A percentile compares a stretch with the other conserved stretches of the same genome.
These are phyloP conservation scores for Trachops cirrhosus DNA, from an alignment of 2,797 vertebrate species.

Conservation along the genomic window DNA sequence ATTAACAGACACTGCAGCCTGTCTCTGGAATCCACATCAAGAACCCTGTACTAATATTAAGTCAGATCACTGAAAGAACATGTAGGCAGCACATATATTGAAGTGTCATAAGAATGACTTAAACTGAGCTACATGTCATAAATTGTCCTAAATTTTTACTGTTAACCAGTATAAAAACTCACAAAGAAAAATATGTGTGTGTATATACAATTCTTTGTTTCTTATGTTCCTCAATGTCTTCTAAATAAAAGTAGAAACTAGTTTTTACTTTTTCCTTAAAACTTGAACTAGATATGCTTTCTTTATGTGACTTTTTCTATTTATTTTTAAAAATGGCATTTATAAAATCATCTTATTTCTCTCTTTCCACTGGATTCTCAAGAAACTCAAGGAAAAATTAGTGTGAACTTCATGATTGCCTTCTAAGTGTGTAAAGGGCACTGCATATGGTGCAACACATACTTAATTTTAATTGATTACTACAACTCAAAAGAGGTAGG, in stretches of 20 bases:
- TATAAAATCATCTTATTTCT: background rate
- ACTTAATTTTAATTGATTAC: background rate
- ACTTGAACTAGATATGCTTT: background rate
- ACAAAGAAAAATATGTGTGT: background rate
- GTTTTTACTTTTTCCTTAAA: background rate
- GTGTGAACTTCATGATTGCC: background rate
- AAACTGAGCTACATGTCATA: background rate
- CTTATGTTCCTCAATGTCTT: background rate
- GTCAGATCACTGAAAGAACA: background rate
- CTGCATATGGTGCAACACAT: background rate
- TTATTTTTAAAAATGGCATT: background rate
- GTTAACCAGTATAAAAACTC: background rate
- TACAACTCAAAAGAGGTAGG: background rate
- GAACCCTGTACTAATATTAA: background rate
- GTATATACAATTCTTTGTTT: background rate
- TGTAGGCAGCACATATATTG: background rate
- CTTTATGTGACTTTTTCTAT: background rate
- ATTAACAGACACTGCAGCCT: background rate
- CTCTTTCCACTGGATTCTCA: background rate
- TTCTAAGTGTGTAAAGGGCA: background rate
- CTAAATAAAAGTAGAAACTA: background rate
- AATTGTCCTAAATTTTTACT: background rate
- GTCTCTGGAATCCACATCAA: background rate
- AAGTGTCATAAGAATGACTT: background rate
- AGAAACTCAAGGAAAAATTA: background rate